Base-by-base conservation (phyloP, 2,113 vertebrate species). In the Nothocercus nigrocapillus region DNA sequence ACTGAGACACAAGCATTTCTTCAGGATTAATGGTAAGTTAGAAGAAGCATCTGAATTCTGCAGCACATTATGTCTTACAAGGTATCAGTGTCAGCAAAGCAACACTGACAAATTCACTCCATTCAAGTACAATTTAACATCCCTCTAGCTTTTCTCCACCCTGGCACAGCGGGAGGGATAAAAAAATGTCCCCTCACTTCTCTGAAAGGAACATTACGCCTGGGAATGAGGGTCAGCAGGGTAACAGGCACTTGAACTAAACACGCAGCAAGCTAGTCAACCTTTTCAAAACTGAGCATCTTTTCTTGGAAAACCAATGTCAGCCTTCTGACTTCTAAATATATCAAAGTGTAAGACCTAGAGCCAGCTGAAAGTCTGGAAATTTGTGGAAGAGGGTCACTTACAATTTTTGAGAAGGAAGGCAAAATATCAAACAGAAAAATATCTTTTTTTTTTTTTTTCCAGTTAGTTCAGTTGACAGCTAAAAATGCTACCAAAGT, bases 341-440 rank as follows among this genome's bases (percentile, higher is more conserved):
- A 70, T 53, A 59, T 28, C 9, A 81, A 80, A 89, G 6, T 18
- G 67, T n/a, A 88, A 74, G 54, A 66, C 4, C 4, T 72, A 51
- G 30, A 78, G 38, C 3, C 40, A 70, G 16, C 47, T 80, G 68
- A 83, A 90, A 76, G 19, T 47, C 38, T 53, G 40, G 24, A 77
- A 40, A 77, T 88, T 62, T 63, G 12, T n/a, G 49, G 53, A 82
- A 89, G 16, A 27, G 4, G 0, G 21, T 36, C 28, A 6, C 74
- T 74, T 73, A 17, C 3, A 17, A 16, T 11, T 90, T 88, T 73
- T 69, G 5, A 49, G 6, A 8, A 61, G 58, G 68, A 53, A 10
- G 2, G 3, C 3, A 1, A 0, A 5, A 8, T 24, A 25, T 7
- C 1, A 7, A 7, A 42, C 10, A 61, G 13, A 75, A 89, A 59